Conservation (phyloP, 1,140 invertebrate species). For the Drosophila pruinosa region DNA sequence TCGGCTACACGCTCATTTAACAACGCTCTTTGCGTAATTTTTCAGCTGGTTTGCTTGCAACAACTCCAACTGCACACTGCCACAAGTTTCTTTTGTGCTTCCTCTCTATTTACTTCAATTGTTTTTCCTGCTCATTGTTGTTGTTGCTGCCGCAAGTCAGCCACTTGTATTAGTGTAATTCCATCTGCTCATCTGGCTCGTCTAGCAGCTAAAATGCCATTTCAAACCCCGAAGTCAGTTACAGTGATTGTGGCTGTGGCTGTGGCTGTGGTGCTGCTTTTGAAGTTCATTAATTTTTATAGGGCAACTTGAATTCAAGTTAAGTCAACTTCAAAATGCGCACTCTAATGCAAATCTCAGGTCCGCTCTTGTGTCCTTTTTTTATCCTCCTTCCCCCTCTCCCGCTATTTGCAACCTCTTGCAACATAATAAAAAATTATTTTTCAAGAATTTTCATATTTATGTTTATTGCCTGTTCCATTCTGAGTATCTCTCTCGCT, state of each 20-base stretch:
- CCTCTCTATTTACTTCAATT: constrained; percentile 36
- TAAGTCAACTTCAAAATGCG: constrained; percentile 27
- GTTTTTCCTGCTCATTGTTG: constrained; percentile 36
- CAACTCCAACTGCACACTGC: not conserved
- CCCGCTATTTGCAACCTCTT: no score
- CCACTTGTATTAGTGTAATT: constrained; percentile 67
- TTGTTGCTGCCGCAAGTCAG: not conserved
- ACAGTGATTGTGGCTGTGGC: constrained; percentile 53
- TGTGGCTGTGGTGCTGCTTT: constrained; percentile 33
- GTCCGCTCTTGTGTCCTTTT: constrained; percentile 9
- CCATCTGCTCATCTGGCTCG: constrained; percentile 57
- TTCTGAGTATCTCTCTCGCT: not conserved
- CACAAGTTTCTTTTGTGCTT: constrained; percentile 31
- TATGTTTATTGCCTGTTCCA: constrained; percentile 43
- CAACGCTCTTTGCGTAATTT: constrained; percentile 60
- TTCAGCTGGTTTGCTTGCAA: constrained; percentile 50
- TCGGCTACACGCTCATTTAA: constrained; percentile 62
- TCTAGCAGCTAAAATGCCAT: constrained; percentile 14
- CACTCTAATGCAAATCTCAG: constrained; percentile 67
- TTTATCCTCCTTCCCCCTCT: not conserved
- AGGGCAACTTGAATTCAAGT: constrained; percentile 56
- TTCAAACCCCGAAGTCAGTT: not conserved
- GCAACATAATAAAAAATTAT: constrained; percentile 60
- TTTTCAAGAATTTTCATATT: constrained; percentile 58
- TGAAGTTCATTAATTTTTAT: constrained; percentile 76